phyloP scores from a whole-genome alignment of 2,888 invertebrate genomes.

The Hyppa rectilinea region DNA sequence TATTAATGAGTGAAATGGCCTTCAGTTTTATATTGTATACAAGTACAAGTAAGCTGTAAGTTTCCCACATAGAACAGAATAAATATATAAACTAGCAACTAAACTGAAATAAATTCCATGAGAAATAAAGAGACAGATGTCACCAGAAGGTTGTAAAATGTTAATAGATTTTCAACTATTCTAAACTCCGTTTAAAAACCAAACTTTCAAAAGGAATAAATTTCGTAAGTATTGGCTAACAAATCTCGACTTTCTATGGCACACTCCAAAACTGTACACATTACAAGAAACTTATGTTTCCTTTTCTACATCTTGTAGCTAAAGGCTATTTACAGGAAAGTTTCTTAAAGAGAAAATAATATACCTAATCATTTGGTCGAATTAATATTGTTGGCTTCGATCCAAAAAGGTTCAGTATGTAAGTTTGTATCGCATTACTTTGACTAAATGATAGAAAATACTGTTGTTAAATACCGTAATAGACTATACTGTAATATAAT shows the following conservation, averaged over 20 bases:
- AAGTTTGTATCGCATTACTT: not conserved
- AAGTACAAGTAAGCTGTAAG: too few species aligned
- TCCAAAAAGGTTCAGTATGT: constrained; percentile 11
- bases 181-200: not conserved
- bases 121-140: not conserved
- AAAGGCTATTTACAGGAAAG: constrained; percentile 17
- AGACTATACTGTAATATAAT: too few species aligned
- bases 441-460: too few species aligned
- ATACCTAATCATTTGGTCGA: not conserved
- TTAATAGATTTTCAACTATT: not conserved
- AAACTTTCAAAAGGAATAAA: not conserved
- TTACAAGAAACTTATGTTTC: not conserved
- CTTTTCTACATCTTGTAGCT: not conserved
- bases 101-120: not conserved
- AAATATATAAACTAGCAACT: too few species aligned
- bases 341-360: constrained; percentile 12
- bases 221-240: not conserved
- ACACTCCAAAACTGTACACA: not conserved
- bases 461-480: too few species aligned
- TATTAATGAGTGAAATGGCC: too few species aligned
- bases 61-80: too few species aligned
- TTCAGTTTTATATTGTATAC: too few species aligned
- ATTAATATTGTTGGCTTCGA: constrained; percentile 23
- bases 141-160: not conserved
- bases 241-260: not conserved